Conservation (phyloP, 2,888 invertebrate genomes). For the Corbicula japonica region DNA sequence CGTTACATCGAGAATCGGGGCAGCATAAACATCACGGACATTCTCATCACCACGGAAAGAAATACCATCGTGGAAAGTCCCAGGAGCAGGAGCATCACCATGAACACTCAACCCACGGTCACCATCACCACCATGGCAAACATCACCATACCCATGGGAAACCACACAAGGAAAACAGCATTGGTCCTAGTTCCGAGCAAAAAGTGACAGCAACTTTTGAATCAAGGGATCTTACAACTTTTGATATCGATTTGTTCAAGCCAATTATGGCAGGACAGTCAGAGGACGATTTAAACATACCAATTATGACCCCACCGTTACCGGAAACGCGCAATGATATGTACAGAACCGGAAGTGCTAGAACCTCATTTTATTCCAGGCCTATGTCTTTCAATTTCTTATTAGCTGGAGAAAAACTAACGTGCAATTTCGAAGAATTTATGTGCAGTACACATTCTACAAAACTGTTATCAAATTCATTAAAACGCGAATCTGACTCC, state of each 20-base stretch:
- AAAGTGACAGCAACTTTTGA: background rate
- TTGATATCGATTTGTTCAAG: background rate
- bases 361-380: conserved; percentile 13
- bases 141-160: background rate
- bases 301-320: conserved; percentile 52
- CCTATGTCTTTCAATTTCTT: conserved; percentile 46
- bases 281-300: conserved; percentile 37
- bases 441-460: background rate
- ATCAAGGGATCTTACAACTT: background rate
- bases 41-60: background rate
- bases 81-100: conserved; percentile 10
- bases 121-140: conserved; percentile 16
- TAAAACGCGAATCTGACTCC: background rate
- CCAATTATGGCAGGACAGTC: conserved; percentile 55
- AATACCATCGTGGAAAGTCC: conserved; percentile 1
- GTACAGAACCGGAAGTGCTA: conserved; percentile 8
- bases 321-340: conserved; percentile 19
- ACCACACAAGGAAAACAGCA: background rate
- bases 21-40: background rate
- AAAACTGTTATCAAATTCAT: conserved; percentile 5
- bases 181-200: background rate
- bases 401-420: conserved; percentile 36
- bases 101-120: background rate
- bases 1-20: background rate
- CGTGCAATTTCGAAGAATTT: conserved; percentile 34